Conservation (phyloP, 2,113 vertebrate genomes). For the Mungos mungo region DNA sequence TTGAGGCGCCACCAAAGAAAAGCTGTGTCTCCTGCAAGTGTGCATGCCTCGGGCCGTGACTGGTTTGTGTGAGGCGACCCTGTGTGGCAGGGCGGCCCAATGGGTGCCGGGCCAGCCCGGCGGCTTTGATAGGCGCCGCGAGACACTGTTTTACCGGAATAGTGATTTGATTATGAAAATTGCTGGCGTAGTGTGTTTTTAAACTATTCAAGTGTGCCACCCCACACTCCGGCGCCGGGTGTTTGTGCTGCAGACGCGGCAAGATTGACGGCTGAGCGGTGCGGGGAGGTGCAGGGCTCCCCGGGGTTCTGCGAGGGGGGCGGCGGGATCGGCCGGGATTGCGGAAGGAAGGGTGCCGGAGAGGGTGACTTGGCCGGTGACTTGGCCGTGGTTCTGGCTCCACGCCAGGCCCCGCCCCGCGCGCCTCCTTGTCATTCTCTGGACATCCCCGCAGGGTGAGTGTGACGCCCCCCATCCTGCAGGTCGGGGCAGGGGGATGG, state of each 20-base stretch:
- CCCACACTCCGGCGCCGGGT: background rate
- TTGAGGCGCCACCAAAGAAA: background rate
- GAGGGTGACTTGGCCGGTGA: background rate
- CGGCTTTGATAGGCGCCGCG: rapidly evolving
- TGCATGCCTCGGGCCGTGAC: rapidly evolving
- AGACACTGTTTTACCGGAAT: background rate
- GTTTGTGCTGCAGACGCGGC: background rate
- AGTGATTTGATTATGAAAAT: background rate
- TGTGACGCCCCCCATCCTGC: background rate
- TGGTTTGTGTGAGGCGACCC: rapidly evolving
- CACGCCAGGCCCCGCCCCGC: rapidly evolving
- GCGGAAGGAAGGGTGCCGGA: background rate
- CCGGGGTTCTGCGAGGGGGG: background rate
- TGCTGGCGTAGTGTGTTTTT: background rate
- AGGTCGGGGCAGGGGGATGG: background rate
- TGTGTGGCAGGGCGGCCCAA: rapidly evolving
- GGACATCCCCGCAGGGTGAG: background rate
- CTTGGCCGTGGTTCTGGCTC: rapidly evolving
- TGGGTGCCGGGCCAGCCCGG: rapidly evolving
- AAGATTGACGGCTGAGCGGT: constrained; percentile 21
- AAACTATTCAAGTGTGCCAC: background rate
- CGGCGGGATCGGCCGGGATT: background rate
- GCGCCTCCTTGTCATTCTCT: rapidly evolving
- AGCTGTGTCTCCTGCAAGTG: rapidly evolving
- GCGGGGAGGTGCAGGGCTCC: background rate